Conservation (phyloP, 2,888 invertebrate species). For the Odontocolon sp. region DNA sequence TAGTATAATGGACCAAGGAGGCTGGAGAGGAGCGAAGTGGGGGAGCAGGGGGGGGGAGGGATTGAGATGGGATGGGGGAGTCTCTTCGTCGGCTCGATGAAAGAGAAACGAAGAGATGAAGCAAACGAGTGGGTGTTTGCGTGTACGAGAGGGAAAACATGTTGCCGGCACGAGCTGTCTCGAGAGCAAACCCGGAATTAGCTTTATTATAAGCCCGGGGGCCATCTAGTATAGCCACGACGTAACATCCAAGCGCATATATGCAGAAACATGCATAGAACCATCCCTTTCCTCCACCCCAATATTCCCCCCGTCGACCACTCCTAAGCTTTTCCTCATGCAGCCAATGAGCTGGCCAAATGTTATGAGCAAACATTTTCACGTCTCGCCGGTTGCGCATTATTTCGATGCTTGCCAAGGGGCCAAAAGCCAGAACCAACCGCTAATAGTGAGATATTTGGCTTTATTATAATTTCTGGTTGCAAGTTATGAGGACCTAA, state of each 20-base stretch:
- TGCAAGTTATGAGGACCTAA: too few relatives aligned
- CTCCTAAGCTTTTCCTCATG: not conserved
- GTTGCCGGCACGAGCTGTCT: conserved; percentile 79
- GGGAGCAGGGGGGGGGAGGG: conserved; percentile 44
- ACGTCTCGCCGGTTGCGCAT: conserved; percentile 66
- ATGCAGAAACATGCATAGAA: conserved; percentile 40
- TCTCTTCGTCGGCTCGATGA: conserved; percentile 57
- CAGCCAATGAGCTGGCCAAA: conserved; percentile 73
- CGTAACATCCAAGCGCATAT: conserved; percentile 30
- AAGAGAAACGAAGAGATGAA: conserved; percentile 52
- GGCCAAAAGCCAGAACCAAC: not conserved
- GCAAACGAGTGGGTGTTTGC: conserved; percentile 60
- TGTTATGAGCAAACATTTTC: conserved; percentile 77
- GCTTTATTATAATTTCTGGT: conserved; percentile 37
- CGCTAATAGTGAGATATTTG: conserved; percentile 59
- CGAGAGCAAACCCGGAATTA: conserved; percentile 79
- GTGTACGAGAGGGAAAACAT: conserved; percentile 77
- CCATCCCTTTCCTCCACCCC: conserved; percentile 17
- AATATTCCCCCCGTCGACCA: not conserved
- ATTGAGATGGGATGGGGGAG: too few relatives aligned
- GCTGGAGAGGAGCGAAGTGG: conserved; percentile 49
- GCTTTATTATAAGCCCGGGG: conserved; percentile 80
- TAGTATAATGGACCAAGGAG: conserved; percentile 63
- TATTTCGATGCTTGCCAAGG: conserved; percentile 39
- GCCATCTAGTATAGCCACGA: conserved; percentile 74